A percentile compares a stretch with the other conserved stretches of the same genome.
phyloP scores from a whole-genome alignment of 2,888 invertebrate genomes.

The Cephus pygmeus region DNA sequence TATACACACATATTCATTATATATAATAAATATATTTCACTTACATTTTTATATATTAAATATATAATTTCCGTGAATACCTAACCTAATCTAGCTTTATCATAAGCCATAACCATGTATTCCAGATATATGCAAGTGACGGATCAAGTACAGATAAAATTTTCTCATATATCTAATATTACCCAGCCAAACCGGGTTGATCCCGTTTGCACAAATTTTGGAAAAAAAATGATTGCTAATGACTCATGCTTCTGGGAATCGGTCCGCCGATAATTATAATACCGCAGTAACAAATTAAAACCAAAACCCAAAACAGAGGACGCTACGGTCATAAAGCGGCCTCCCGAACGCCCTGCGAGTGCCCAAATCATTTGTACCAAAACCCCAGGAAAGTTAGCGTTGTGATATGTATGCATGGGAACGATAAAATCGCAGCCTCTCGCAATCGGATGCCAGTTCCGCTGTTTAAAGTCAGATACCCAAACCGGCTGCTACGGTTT shows the following conservation, averaged over 20 bases:
- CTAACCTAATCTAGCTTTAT: too few species aligned
- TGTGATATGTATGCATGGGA: background rate
- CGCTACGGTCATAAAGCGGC: background rate
- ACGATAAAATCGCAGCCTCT: background rate
- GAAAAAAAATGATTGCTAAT: background rate
- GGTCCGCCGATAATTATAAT: background rate
- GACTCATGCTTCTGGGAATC: background rate
- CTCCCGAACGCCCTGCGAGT: background rate
- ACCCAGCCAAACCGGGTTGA: background rate
- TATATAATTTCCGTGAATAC: too few species aligned
- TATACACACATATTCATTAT: too few species aligned
- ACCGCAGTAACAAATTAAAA: background rate
- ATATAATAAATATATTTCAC: too few species aligned
- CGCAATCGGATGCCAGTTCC: background rate
- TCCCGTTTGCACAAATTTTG: background rate
- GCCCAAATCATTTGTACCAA: background rate
- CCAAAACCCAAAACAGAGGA: background rate
- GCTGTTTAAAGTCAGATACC: background rate
- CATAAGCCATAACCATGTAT: background rate
- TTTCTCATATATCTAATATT: background rate
- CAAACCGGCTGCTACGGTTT: background rate
- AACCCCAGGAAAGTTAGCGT: background rate
- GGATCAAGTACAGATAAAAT: background rate
- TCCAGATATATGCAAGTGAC: background rate
- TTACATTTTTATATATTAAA: too few species aligned